Evolutionary conservation across 2,113 vertebrate genomes (phyloP).

Genomic region (Anhinga rufa): DNA sequence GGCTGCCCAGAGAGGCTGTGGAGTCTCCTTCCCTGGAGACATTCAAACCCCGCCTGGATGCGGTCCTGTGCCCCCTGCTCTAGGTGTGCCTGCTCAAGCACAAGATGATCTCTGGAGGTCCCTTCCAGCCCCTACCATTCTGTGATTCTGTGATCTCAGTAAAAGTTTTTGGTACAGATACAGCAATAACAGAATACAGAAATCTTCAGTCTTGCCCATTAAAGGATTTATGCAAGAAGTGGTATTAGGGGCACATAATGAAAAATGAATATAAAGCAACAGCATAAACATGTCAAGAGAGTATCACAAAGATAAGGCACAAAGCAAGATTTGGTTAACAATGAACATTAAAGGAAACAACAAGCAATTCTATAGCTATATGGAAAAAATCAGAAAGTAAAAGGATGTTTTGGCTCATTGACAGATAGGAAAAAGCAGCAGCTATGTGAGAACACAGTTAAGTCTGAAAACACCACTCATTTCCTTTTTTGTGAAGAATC

Average conservation of each 20-base stretch:
- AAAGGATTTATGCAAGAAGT: background rate
- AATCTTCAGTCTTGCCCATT: background rate
- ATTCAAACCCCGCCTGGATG: no score
- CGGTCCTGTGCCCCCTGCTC: no score
- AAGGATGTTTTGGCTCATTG: background rate
- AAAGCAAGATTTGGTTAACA: background rate
- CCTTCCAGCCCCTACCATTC: no score
- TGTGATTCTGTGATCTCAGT: background rate
- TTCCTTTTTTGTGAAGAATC: background rate
- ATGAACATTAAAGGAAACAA: background rate
- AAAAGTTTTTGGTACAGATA: background rate
- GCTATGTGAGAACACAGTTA: background rate
- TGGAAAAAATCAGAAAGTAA: background rate
- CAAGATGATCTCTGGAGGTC: no score
- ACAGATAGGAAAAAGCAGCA: background rate
- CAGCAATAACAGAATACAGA: background rate
- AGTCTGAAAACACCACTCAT: background rate
- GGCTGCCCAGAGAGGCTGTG: no score
- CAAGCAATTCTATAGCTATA: background rate
- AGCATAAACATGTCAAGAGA: background rate
- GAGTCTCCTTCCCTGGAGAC: no score
- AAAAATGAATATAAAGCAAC: background rate
- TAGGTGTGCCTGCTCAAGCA: no score
- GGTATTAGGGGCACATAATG: background rate
- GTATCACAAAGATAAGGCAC: background rate